These are phyloP conservation scores for Anoncus sp. DNA, from an alignment of 2,888 invertebrate species.

Conservation along the genomic window DNA sequence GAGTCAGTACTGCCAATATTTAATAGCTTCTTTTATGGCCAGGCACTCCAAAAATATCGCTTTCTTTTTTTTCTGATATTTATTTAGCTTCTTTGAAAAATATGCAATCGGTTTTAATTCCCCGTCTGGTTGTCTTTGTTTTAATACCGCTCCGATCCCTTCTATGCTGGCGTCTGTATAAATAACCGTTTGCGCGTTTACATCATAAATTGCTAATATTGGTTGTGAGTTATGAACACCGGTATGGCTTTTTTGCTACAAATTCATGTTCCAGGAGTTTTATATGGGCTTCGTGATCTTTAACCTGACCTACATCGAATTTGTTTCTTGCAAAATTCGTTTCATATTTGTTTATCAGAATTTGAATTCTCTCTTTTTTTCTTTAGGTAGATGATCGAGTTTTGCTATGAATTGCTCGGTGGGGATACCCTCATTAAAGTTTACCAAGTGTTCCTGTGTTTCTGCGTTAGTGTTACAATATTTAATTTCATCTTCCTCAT, in stretches of 20 bases:
- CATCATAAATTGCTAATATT: slow-evolving; percentile 57
- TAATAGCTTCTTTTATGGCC: slow-evolving; percentile 67
- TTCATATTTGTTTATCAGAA: slow-evolving; percentile 58
- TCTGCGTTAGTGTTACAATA: slow-evolving; percentile 32
- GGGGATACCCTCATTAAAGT: slow-evolving; percentile 48
- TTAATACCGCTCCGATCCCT: slow-evolving; percentile 62
- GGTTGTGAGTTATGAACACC: slow-evolving; percentile 55
- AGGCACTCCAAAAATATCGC: slow-evolving; percentile 65
- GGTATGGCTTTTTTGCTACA: slow-evolving; percentile 56
- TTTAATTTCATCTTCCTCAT: slow-evolving; percentile 44
- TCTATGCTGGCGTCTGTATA: slow-evolving; percentile 63
- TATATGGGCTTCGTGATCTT: slow-evolving; percentile 59
- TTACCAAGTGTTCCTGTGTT: slow-evolving; percentile 33
- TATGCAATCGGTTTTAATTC: slow-evolving; percentile 60
- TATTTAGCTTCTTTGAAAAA: slow-evolving; percentile 65
- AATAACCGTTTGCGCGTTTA: slow-evolving; percentile 48
- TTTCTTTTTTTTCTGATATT: slow-evolving; percentile 63
- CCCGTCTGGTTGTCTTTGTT: slow-evolving; percentile 61
- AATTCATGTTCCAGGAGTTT: slow-evolving; percentile 59
- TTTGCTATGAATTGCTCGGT: slow-evolving; percentile 46
- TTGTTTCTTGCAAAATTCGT: slow-evolving; percentile 58
- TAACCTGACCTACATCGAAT: slow-evolving; percentile 59
- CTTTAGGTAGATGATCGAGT: slow-evolving; percentile 53
- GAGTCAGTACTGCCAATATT: slow-evolving; percentile 68
- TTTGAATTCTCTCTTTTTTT: slow-evolving; percentile 49